Conservation (phyloP, 2,113 vertebrate genomes). For the Craseonycteris thonglongyai region DNA sequence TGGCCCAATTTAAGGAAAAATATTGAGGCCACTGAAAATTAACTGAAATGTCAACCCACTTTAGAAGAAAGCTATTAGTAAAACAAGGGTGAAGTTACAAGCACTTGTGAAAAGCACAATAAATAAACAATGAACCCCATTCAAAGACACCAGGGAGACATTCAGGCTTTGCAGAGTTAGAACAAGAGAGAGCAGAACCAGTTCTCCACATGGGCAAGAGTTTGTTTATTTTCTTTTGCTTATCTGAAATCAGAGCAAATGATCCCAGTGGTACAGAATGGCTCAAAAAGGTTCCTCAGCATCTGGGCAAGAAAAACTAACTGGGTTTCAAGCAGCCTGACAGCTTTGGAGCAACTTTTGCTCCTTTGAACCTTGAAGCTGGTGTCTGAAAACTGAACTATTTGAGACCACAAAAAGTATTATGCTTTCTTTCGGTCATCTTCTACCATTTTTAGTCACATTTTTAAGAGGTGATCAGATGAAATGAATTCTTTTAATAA, state of each 20-base stretch:
- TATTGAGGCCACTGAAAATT: conserved; percentile 40
- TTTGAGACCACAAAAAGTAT: neutral
- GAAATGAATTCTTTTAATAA: neutral
- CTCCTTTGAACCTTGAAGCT: neutral
- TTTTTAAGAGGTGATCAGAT: neutral
- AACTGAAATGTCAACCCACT: conserved; percentile 48
- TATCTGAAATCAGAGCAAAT: conserved; percentile 59
- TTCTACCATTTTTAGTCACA: neutral
- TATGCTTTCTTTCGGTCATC: neutral
- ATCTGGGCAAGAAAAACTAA: neutral
- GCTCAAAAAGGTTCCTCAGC: conserved; percentile 8
- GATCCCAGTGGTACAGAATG: conserved; percentile 35
- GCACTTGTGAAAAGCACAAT: conserved; percentile 52
- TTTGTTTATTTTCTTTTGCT: conserved; percentile 61
- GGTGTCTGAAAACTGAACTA: neutral
- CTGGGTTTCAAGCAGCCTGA: neutral
- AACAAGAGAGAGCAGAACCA: conserved; percentile 44
- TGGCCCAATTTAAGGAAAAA: conserved; percentile 36
- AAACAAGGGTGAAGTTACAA: conserved; percentile 30
- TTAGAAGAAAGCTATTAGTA: conserved; percentile 49
- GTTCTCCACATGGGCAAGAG: conserved; percentile 7
- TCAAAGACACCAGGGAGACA: conserved; percentile 40
- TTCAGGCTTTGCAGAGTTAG: conserved; percentile 9
- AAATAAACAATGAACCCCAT: conserved; percentile 64
- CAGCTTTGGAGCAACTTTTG: neutral